These are phyloP conservation scores for Sebastes kiyomatsui DNA, from an alignment of 2,797 vertebrate genomes.

Conservation along the genomic window DNA sequence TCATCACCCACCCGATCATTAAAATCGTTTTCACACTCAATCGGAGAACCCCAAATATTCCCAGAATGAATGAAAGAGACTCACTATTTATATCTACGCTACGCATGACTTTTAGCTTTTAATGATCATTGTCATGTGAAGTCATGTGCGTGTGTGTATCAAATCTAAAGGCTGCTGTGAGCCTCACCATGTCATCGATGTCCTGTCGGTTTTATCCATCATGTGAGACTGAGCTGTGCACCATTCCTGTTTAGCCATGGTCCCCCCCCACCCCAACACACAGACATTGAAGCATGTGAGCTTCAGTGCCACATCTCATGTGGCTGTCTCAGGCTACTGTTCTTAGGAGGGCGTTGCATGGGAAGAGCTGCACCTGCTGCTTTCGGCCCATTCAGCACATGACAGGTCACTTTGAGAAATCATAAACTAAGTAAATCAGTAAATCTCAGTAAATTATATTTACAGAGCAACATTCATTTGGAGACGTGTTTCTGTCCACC, in stretches of 20 bases:
- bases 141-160: slow-evolving; percentile 46
- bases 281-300: neutral
- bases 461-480: neutral
- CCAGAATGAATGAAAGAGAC: neutral
- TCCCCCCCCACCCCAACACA: neutral
- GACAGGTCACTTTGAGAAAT: neutral
- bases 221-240: slow-evolving; percentile 30
- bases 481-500: neutral
- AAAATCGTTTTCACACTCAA: neutral
- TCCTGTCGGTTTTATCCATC: slow-evolving; percentile 13
- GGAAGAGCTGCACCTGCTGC: neutral
- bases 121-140: slow-evolving; percentile 7
- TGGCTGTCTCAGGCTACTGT: too few relatives aligned
- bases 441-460: too few relatives aligned
- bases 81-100: neutral
- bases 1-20: neutral
- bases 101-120: neutral
- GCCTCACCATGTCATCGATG: slow-evolving; percentile 42
- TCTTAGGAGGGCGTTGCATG: neutral
- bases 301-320: neutral
- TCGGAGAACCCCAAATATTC: neutral
- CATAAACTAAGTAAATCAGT: too few relatives aligned
- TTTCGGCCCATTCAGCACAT: neutral
- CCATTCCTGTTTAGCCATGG: slow-evolving; percentile 39
- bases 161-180: slow-evolving; percentile 12